Evolutionary conservation across 2,888 invertebrate species (phyloP).

Genomic region (Cryptocheilus praepositus): DNA sequence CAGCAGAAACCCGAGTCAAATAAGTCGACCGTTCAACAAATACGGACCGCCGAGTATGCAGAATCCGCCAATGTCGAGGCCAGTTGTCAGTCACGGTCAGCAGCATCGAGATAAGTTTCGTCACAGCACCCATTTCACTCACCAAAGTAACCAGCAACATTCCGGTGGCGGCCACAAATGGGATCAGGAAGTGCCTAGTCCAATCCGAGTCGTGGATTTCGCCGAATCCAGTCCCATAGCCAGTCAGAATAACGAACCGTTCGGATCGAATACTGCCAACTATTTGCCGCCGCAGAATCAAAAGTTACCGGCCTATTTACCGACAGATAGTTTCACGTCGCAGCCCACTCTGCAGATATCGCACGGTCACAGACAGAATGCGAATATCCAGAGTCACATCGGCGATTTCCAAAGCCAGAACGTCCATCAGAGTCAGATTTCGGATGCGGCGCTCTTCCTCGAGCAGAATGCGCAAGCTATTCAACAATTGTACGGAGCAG

Average conservation of each 20-base stretch:
- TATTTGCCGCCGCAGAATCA: constrained; percentile 72
- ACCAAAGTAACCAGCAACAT: constrained; percentile 26
- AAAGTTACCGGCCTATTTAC: constrained; percentile 57
- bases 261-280: constrained; percentile 65
- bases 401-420: constrained; percentile 43
- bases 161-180: constrained; percentile 25
- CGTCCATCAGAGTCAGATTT: constrained; percentile 56
- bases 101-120: constrained; percentile 43
- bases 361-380: constrained; percentile 11
- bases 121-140: constrained; percentile 30
- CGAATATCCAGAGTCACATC: not conserved
- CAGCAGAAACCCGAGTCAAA: constrained; percentile 52
- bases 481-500: constrained; percentile 66
- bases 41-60: constrained; percentile 65
- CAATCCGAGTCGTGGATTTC: constrained; percentile 60
- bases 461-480: constrained; percentile 69
- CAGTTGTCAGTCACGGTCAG: constrained; percentile 22
- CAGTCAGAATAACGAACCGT: constrained; percentile 68
- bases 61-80: constrained; percentile 24
- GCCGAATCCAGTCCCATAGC: constrained; percentile 64
- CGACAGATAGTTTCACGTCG: constrained; percentile 34
- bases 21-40: constrained; percentile 60
- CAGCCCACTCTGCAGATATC: constrained; percentile 5
- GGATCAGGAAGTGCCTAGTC: constrained; percentile 59
- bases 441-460: constrained; percentile 68